Evolutionary conservation across 1,140 invertebrate species (phyloP).

Genomic region (Caenorhabditis tropicalis): DNA sequence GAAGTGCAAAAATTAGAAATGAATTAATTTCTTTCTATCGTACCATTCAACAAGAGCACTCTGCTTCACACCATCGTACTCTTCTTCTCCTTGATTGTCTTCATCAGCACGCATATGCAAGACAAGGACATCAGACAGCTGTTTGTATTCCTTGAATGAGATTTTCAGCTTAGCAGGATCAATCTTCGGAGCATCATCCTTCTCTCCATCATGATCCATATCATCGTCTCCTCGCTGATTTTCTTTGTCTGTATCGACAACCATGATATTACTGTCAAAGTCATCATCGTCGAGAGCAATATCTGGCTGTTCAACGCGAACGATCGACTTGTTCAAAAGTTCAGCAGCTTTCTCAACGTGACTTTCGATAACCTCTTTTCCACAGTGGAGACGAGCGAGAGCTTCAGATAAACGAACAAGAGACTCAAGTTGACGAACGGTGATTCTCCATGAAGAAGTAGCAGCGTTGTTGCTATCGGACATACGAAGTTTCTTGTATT

Average conservation of each 20-base stretch:
- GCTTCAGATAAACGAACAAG: constrained; percentile 94
- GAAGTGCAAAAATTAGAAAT: not conserved
- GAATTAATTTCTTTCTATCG: not conserved
- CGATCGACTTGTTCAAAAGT: constrained; percentile 96
- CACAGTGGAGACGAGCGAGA: constrained; percentile 92
- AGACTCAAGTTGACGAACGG: constrained; percentile 97
- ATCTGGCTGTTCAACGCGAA: constrained; percentile 92
- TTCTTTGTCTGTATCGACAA: constrained; percentile 73
- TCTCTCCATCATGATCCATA: constrained; percentile 45
- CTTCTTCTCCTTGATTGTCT: constrained; percentile 74
- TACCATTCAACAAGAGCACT: constrained; percentile 87
- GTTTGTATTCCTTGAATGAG: constrained; percentile 93
- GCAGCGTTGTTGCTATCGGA: constrained; percentile 80
- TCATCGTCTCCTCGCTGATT: constrained; percentile 45
- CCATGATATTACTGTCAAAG: constrained; percentile 64
- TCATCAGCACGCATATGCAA: constrained; percentile 87
- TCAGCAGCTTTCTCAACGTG: constrained; percentile 94
- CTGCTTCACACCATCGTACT: constrained; percentile 79
- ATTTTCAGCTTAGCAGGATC: constrained; percentile 80
- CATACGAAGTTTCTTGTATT: constrained; percentile 86
- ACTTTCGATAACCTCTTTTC: constrained; percentile 75
- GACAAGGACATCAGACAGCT: constrained; percentile 88
- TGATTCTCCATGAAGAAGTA: constrained; percentile 86
- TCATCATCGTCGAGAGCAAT: constrained; percentile 87
- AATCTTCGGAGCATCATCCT: not conserved